Conservation (phyloP, 2,888 invertebrate species). For the Orthosia gracilis region DNA sequence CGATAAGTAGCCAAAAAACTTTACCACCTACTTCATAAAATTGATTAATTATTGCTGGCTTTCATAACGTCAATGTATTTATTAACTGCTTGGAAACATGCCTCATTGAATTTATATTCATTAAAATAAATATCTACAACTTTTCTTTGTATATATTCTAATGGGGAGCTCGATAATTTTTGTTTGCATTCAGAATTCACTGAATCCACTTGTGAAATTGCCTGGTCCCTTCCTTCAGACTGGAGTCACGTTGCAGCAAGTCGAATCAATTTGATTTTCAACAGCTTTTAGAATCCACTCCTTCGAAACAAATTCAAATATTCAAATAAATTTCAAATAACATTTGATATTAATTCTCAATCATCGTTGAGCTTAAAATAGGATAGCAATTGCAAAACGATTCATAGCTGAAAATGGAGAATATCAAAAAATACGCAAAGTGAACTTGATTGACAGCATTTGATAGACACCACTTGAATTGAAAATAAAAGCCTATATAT, state of each 20-base stretch:
- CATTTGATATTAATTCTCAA: neutral
- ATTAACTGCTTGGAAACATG: neutral
- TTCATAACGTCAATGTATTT: neutral
- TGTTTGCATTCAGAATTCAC: slow-evolving; percentile 41
- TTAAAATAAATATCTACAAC: neutral
- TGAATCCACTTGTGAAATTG: slow-evolving; percentile 42
- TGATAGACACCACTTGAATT: neutral
- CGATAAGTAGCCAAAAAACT: slow-evolving; percentile 18
- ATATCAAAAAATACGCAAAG: slow-evolving; percentile 3
- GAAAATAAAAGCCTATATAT: neutral
- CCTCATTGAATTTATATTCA: neutral
- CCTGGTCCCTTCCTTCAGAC: slow-evolving; percentile 15
- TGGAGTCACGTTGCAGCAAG: slow-evolving; percentile 54
- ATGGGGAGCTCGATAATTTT: slow-evolving; percentile 29
- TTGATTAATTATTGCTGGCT: neutral
- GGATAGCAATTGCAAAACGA: neutral
- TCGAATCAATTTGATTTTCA: slow-evolving; percentile 16
- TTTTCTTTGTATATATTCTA: slow-evolving; percentile 4
- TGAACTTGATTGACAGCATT: slow-evolving; percentile 20
- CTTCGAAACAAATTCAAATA: neutral
- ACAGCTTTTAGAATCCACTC: slow-evolving; percentile 7
- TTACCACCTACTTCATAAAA: slow-evolving; percentile 9
- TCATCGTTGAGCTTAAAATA: neutral
- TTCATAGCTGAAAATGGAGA: slow-evolving; percentile 12
- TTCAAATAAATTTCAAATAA: neutral